These are phyloP conservation scores for Teleiodes luculella DNA, from an alignment of 2,888 invertebrate species.

Conservation along the genomic window DNA sequence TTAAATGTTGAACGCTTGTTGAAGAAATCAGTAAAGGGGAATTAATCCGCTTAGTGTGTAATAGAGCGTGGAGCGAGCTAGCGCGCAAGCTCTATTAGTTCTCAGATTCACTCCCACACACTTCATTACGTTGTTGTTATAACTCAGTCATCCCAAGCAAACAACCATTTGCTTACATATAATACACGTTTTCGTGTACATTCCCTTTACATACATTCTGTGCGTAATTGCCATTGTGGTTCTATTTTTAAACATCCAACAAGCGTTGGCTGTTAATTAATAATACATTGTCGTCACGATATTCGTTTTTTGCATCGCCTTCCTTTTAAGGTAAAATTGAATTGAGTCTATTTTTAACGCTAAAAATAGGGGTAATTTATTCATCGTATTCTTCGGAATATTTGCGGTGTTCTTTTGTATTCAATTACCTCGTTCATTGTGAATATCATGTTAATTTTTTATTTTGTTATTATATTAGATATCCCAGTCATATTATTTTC, in stretches of 20 bases:
- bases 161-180: constrained; percentile 9
- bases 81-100: constrained; percentile 11
- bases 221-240: neutral
- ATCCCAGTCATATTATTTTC: too few relatives aligned
- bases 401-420: too few relatives aligned
- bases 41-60: constrained; percentile 20
- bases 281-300: neutral
- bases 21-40: neutral
- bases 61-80: constrained; percentile 8
- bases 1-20: neutral
- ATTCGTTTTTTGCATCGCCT: neutral
- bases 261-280: neutral
- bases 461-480: too few relatives aligned
- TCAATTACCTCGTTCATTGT: too few relatives aligned
- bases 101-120: constrained; percentile 15
- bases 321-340: neutral
- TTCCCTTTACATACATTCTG: neutral
- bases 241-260: neutral
- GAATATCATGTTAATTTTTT: too few relatives aligned
- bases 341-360: neutral
- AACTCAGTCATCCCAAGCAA: constrained; percentile 2
- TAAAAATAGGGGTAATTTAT: too few relatives aligned
- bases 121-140: constrained; percentile 5
- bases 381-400: too few relatives aligned
- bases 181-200: neutral